These are phyloP conservation scores for Craseonycteris thonglongyai DNA, from an alignment of 2,113 vertebrate genomes.

Conservation along the genomic window DNA sequence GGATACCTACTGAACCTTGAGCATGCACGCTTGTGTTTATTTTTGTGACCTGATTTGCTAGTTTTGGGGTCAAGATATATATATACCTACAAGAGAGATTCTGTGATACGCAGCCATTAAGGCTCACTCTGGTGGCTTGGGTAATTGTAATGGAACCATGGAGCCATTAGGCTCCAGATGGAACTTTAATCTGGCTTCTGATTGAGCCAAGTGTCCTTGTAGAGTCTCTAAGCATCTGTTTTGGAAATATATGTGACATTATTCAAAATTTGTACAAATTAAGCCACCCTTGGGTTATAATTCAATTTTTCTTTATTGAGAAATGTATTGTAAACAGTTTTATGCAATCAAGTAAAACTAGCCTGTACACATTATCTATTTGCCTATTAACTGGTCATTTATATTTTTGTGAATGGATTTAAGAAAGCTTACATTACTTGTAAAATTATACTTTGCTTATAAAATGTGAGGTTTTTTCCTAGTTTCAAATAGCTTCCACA, in stretches of 20 bases:
- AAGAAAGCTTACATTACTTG: conserved; percentile 46
- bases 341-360: conserved; percentile 72
- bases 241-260: conserved; percentile 83
- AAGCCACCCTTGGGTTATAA: conserved; percentile 80
- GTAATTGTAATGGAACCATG: conserved; percentile 79
- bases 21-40: not conserved
- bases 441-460: conserved; percentile 22
- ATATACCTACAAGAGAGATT: conserved; percentile 54
- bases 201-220: conserved; percentile 81
- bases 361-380: conserved; percentile 61
- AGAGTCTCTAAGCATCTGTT: conserved; percentile 85
- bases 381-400: conserved; percentile 62
- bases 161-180: conserved; percentile 80
- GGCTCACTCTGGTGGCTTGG: conserved; percentile 76
- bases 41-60: conserved; percentile 20
- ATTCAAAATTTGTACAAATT: conserved; percentile 85
- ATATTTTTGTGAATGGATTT: conserved; percentile 53
- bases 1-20: not conserved
- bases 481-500: conserved; percentile 33
- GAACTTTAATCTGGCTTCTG: conserved; percentile 84
- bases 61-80: conserved; percentile 35
- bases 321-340: conserved; percentile 77
- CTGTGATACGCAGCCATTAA: conserved; percentile 52
- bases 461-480: conserved; percentile 31
- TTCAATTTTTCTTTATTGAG: conserved; percentile 82